Base-by-base conservation (phyloP, 2,888 invertebrate genomes). In the Drosophila demipolita region DNA sequence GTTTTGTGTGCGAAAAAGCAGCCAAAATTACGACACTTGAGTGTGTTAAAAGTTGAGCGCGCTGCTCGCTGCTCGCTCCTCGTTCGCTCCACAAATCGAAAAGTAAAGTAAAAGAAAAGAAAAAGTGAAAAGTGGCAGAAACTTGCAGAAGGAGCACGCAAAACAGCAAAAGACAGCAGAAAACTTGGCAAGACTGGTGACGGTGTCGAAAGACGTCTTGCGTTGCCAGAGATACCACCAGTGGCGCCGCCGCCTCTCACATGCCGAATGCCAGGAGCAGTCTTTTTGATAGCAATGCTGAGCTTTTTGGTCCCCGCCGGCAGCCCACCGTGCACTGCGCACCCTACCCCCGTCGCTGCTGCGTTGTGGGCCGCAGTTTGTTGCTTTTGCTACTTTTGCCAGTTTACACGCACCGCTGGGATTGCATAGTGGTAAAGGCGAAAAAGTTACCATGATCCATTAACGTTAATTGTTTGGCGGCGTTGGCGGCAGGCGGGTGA, bases 11-110 rank as follows among this genome's bases (percentile, higher is more conserved):
- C 88, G 88, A 87, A 87, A 86, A 90, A 89, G 86, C 87, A 90
- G 80, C 86, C 88, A 88, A 90, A 87, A 89, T 90, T 90, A 90
- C 90, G 91, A 87, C 90, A 88, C 91, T 90, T 90, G 90, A 90
- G 90, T 87, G 91, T 90, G 90, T 90, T 90, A 87, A 87, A 87
- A 87, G 85, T 90, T 87, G 88, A 89, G 78, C 90, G 85, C 69
- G 60, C 55, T 63, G 54, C 66, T 60, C 36, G 40, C 53, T 57
- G 55, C n/a, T 49, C 29, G 26, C 23, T 23, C 11, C 61, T 60
- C 59, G 40, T 20, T 38, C 38, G 55, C 63, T 63, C 60, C 87
- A 57, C 75, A 78, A 89, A 90, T 87, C 85, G 90, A 83, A 86
- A 90, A 75, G 89, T 89, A 73, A 83, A 73, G 73, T 75, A 71